These are phyloP conservation scores for Calidris pugnax DNA, from an alignment of 2,113 vertebrate genomes.

Conservation along the genomic window DNA sequence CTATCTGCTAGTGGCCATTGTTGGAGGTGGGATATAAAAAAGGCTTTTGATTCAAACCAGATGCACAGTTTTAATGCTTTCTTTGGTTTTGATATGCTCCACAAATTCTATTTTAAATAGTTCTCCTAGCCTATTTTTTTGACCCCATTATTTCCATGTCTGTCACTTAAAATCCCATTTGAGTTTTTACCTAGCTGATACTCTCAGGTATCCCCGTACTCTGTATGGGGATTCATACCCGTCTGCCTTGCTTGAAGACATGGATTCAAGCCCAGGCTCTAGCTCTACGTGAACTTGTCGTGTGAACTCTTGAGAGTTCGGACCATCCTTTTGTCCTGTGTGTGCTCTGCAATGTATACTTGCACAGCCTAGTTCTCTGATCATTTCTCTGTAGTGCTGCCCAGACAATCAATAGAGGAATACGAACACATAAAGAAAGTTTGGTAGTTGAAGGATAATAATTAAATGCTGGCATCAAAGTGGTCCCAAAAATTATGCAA, in stretches of 20 bases:
- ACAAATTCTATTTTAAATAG: neutral
- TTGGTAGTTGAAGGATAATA: neutral
- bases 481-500: neutral
- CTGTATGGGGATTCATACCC: neutral
- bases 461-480: neutral
- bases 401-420: neutral
- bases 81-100: neutral
- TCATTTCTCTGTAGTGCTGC: neutral
- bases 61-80: neutral
- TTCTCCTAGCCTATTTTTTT: neutral
- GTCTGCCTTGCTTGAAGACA: neutral
- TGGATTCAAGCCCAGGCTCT: neutral
- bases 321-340: neutral
- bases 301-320: neutral
- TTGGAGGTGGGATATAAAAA: neutral
- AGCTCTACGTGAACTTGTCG: neutral
- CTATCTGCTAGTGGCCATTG: neutral
- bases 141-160: neutral
- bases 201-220: neutral
- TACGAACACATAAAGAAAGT: neutral
- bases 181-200: neutral
- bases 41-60: neutral
- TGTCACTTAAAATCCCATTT: neutral
- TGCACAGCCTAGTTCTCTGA: neutral
- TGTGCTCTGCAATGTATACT: neutral